Conservation (phyloP, 2,113 vertebrate genomes). For the Mustelus asterias region DNA sequence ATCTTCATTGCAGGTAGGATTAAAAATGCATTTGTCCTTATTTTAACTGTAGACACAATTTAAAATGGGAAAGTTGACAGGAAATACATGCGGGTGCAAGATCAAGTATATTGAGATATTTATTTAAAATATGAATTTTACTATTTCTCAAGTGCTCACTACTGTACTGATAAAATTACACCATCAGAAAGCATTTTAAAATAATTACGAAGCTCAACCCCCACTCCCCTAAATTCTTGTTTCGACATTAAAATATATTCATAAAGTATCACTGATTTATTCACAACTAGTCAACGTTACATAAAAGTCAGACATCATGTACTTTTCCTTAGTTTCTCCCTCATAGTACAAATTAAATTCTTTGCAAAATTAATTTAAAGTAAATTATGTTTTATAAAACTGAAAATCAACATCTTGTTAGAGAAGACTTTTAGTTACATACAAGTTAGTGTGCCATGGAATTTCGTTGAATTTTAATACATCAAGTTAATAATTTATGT, state of each 20-base stretch:
- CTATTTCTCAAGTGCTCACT: background rate
- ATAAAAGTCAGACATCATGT: background rate
- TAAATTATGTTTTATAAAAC: background rate
- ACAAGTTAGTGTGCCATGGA: conserved; percentile 56
- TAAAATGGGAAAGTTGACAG: background rate
- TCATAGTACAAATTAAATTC: background rate
- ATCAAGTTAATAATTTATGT: conserved; percentile 83
- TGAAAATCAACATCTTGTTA: background rate
- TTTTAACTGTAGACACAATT: background rate
- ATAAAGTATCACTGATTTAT: background rate
- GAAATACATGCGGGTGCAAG: background rate
- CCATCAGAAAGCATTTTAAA: background rate
- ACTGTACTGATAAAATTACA: background rate
- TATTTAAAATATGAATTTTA: background rate
- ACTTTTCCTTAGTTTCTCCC: background rate
- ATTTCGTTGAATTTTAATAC: conserved; percentile 67
- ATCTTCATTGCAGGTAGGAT: background rate
- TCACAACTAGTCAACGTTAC: background rate
- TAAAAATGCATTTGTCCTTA: background rate
- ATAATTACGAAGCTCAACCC: background rate
- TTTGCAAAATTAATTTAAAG: conserved; percentile 5
- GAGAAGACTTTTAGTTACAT: conserved; percentile 55
- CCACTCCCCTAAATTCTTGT: background rate
- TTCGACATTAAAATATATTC: background rate
- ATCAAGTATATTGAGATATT: background rate